Conservation (phyloP, 2,113 vertebrate genomes). For the Fukomys damarensis region DNA sequence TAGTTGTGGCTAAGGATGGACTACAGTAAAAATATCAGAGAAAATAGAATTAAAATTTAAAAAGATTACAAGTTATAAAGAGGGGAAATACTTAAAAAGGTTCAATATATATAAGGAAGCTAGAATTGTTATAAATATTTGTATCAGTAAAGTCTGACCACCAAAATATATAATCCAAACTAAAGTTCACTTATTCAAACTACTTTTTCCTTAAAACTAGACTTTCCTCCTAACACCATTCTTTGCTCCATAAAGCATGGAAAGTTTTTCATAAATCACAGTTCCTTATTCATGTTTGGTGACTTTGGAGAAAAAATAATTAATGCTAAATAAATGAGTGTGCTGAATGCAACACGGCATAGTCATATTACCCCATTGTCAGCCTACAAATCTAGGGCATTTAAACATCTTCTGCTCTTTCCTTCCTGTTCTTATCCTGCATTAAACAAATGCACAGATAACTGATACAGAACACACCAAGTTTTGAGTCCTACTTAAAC, state of each 20-base stretch:
- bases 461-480: background rate
- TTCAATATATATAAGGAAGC: background rate
- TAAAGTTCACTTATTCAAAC: background rate
- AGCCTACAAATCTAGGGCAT: background rate
- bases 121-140: background rate
- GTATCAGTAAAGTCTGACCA: background rate
- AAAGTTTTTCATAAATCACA: background rate
- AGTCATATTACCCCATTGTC: background rate
- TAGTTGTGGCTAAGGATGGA: background rate
- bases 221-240: background rate
- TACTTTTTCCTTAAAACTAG: background rate
- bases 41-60: background rate
- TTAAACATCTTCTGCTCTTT: background rate
- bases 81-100: background rate
- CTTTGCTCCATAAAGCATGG: background rate
- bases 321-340: background rate
- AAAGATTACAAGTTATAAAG: background rate
- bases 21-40: background rate
- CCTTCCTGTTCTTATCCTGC: fast-evolving
- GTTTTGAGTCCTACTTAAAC: conserved; percentile 9
- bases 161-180: background rate
- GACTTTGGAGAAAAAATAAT: background rate
- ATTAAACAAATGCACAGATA: background rate
- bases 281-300: background rate
- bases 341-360: background rate